These are phyloP conservation scores for Orthosia cruda DNA, from an alignment of 2,888 invertebrate genomes.

Conservation along the genomic window DNA sequence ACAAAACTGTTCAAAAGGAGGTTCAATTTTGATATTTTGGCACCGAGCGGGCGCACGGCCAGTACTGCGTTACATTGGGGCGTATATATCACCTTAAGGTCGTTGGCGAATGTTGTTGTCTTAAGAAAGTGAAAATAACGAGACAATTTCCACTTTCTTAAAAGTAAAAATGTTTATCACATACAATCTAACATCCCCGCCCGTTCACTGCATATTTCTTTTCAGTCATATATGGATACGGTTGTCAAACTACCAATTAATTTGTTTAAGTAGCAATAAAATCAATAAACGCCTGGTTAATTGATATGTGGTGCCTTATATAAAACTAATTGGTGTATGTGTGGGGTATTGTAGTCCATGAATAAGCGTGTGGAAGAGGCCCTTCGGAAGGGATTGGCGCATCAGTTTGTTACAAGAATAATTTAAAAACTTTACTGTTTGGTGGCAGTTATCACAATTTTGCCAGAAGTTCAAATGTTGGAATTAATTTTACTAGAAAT, in stretches of 20 bases:
- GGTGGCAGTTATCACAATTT: too few relatives aligned
- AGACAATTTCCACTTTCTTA: background rate
- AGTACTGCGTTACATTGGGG: too few relatives aligned
- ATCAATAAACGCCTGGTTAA: constrained; percentile 39
- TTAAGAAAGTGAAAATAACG: too few relatives aligned
- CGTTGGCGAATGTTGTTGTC: too few relatives aligned
- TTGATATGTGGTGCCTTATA: constrained; percentile 35
- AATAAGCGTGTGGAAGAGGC: constrained; percentile 21
- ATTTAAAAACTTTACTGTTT: too few relatives aligned
- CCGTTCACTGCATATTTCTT: background rate
- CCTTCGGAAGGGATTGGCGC: background rate
- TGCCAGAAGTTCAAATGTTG: too few relatives aligned
- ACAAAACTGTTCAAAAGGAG: too few relatives aligned
- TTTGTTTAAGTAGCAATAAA: constrained; percentile 47
- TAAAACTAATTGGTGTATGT: constrained; percentile 23
- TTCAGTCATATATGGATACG: background rate
- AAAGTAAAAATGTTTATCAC: background rate
- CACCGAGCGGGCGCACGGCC: too few relatives aligned
- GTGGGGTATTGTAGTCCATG: constrained; percentile 16
- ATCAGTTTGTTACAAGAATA: background rate
- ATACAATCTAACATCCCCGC: background rate
- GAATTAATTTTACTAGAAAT: too few relatives aligned
- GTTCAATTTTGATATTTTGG: too few relatives aligned
- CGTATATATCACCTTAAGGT: too few relatives aligned
- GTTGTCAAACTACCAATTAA: constrained; percentile 31